Evolutionary conservation across 2,113 vertebrate genomes (phyloP), one percentile per base, ranked within the genome.

Genomic region (Speoplatyrhinus poulsoni): DNA sequence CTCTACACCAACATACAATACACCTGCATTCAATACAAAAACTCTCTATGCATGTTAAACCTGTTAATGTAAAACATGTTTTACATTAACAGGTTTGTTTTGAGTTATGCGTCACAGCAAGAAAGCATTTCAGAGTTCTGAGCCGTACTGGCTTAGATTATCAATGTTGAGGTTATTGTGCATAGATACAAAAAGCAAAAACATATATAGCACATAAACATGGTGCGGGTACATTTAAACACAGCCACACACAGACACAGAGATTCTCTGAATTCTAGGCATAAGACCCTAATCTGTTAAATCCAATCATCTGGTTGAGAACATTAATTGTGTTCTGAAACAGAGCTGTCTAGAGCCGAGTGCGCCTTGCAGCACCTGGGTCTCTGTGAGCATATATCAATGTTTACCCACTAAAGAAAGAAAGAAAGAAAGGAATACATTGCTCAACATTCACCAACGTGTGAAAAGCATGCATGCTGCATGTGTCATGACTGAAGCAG

Each of bases 251-350:
- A 6, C 53, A 49, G 61, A 72, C 76, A 56, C 77, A 79, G 62
- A 73, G 26, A 69, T 71, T 69, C 68, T 61, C 66, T 52, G 52
- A 75, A 60, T 68, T 76, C 73, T 66, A 76, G 63, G 56, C 41
- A 52, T 52, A 52, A 15, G 33, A 56, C 53, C 61, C 62, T 75
- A 65, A 76, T 70, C 81, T 85, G 88, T 87, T 86, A 91, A 92
- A 93, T 89, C 75, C 67, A 88, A 94, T 94, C 87, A 88, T 69
- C 82, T 87, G 88, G 87, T 90, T 92, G 82, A 91, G 81, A 88
- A 91, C 88, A 75, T 84, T 84, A 89, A 90, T 93, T 91, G 90
- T 86, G 82, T 82, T 72, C 83, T 88, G 84, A 75, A 89, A 90
- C 82, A 79, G 70, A 85, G 81, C 87, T 85, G 88, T 76, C 57